Evolutionary conservation across 2,113 vertebrate genomes (phyloP).

Genomic region (Acrocephalus kingi): DNA sequence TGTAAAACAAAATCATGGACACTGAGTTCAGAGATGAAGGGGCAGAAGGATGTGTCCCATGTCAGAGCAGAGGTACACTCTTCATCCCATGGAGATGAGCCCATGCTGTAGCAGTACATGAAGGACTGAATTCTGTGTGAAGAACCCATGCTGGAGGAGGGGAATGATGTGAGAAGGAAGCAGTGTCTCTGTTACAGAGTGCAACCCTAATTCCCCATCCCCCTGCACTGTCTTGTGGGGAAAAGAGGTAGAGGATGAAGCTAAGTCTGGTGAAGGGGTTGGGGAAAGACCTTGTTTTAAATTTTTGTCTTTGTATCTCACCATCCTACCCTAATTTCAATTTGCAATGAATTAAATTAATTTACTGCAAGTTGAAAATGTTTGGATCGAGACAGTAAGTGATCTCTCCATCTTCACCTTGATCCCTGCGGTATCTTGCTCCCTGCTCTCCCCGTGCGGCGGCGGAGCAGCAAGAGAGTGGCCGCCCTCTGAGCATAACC

Average conservation of each 20-base stretch:
- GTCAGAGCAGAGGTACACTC: background rate
- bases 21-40: background rate
- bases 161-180: background rate
- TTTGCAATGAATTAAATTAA: background rate
- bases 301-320: background rate
- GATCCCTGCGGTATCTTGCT: background rate
- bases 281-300: background rate
- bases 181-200: background rate
- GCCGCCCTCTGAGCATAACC: rapidly evolving
- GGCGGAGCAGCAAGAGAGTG: rapidly evolving
- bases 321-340: background rate
- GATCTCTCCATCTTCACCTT: background rate
- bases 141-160: background rate
- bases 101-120: background rate
- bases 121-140: background rate
- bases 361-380: background rate
- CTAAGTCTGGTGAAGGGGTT: rapidly evolving
- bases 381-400: rapidly evolving
- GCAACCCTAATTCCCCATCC: background rate
- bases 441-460: rapidly evolving
- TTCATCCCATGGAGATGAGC: background rate
- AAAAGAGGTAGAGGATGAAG: background rate
- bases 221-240: rapidly evolving
- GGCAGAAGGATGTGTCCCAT: background rate
- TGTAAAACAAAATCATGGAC: background rate